A percentile compares a stretch with the other conserved stretches of the same genome.
Conservation (phyloP, 2,113 vertebrate genomes). For the Archocentrus centrarchus region DNA sequence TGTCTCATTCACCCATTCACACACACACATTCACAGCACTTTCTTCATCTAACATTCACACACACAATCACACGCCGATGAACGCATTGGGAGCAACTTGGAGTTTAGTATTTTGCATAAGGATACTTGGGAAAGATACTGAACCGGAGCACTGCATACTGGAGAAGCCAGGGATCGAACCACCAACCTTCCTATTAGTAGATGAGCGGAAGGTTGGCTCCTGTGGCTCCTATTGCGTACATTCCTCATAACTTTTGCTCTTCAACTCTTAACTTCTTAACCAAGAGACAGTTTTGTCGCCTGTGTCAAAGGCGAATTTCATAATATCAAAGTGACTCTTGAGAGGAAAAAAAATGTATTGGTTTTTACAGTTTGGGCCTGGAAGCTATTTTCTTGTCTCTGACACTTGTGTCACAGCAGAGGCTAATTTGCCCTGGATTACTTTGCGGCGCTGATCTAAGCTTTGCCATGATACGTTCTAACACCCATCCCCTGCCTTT, state of each 20-base stretch:
- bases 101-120: too few species aligned
- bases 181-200: too few species aligned
- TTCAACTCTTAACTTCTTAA: conserved; percentile 29
- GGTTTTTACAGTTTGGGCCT: conserved; percentile 56
- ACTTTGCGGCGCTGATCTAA: conserved; percentile 61
- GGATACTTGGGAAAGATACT: too few species aligned
- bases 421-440: conserved; percentile 70
- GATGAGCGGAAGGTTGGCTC: too few species aligned
- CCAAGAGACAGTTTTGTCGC: not conserved
- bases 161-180: too few species aligned
- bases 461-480: conserved; percentile 57
- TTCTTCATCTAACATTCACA: too few species aligned
- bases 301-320: conserved; percentile 41
- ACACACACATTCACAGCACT: too few species aligned
- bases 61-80: too few species aligned
- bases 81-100: too few species aligned
- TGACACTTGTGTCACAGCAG: conserved; percentile 57
- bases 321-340: conserved; percentile 45
- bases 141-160: too few species aligned
- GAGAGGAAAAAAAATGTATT: conserved; percentile 35
- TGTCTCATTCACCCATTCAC: too few species aligned
- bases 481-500: conserved; percentile 52
- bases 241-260: conserved; percentile 16
- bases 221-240: too few species aligned
- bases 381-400: conserved; percentile 49